A percentile compares a stretch with the other conserved stretches of the same genome.
phyloP scores from a whole-genome alignment of 2,797 vertebrate species.

The Chanos chanos region DNA sequence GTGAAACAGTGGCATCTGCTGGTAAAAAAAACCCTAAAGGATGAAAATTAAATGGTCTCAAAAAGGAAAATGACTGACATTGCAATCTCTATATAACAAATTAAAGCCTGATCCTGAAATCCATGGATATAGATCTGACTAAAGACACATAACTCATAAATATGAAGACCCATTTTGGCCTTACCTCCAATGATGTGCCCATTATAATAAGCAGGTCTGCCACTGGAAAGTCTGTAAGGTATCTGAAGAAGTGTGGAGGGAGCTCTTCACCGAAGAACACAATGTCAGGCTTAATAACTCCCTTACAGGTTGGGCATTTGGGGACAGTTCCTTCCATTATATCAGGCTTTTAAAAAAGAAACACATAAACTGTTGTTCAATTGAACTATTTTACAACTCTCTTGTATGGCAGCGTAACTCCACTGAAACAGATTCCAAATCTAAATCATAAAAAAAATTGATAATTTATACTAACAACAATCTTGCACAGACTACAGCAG shows the following conservation, averaged over 20 bases:
- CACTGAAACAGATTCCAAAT: too few species aligned
- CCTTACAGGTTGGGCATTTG: constrained; percentile 77
- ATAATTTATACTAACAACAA: too few species aligned
- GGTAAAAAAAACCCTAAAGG: neutral
- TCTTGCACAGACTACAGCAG: too few species aligned
- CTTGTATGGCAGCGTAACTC: too few species aligned
- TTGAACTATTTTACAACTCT: neutral
- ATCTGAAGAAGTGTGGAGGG: constrained; percentile 80
- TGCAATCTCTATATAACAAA: too few species aligned
- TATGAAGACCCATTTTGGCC: constrained; percentile 11
- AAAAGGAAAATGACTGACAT: too few species aligned
- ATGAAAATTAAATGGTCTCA: too few species aligned
- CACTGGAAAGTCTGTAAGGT: constrained; percentile 83
- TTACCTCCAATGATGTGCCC: constrained; percentile 93
- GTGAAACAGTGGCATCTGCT: constrained; percentile 19
- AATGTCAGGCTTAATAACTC: constrained; percentile 87
- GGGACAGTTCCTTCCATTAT: constrained; percentile 82
- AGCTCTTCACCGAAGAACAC: constrained; percentile 95
- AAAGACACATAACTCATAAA: too few species aligned
- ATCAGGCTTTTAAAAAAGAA: constrained; percentile 64
- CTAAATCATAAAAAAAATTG: too few species aligned
- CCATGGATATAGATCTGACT: too few species aligned
- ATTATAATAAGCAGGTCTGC: constrained; percentile 91
- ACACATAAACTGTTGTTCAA: neutral
- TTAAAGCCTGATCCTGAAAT: too few species aligned